Evolutionary conservation across 2,888 invertebrate genomes (phyloP).

Genomic region (Drosophila monieri): DNA sequence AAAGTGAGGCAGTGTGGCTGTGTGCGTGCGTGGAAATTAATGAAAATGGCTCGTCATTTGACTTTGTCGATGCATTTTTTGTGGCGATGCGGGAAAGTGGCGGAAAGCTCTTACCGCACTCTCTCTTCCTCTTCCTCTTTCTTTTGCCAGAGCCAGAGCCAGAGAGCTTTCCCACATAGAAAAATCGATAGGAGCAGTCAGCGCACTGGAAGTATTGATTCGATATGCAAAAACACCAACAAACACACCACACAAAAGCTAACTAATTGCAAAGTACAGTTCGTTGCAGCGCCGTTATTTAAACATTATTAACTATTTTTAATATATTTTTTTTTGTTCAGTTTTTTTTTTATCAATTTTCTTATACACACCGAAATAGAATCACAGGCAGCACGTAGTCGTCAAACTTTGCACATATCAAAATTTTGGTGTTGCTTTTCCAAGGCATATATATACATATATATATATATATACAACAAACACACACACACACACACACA

Average conservation of each 20-base stretch:
- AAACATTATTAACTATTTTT: slow-evolving; percentile 12
- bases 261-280: slow-evolving; percentile 72
- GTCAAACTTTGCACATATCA: slow-evolving; percentile 72
- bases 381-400: slow-evolving; percentile 79
- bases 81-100: slow-evolving; percentile 17
- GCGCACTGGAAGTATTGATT: slow-evolving; percentile 72
- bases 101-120: slow-evolving; percentile 55
- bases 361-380: slow-evolving; percentile 77
- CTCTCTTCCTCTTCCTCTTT: background rate
- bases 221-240: slow-evolving; percentile 66
- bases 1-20: slow-evolving; percentile 30
- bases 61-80: slow-evolving; percentile 45
- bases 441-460: slow-evolving; percentile 27
- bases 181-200: slow-evolving; percentile 71
- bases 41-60: slow-evolving; percentile 39
- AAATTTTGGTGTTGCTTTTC: slow-evolving; percentile 60
- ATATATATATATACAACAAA: slow-evolving; percentile 50
- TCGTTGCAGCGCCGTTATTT: slow-evolving; percentile 58
- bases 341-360: background rate
- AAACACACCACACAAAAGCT: slow-evolving; percentile 29
- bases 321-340: slow-evolving; percentile 1
- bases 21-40: slow-evolving; percentile 49
- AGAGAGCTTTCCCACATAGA: slow-evolving; percentile 68
- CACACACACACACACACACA: slow-evolving; percentile 62
- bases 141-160: slow-evolving; percentile 6